Evolutionary conservation across 2,888 invertebrate genomes (phyloP).

Genomic region (Lingula anatina): DNA sequence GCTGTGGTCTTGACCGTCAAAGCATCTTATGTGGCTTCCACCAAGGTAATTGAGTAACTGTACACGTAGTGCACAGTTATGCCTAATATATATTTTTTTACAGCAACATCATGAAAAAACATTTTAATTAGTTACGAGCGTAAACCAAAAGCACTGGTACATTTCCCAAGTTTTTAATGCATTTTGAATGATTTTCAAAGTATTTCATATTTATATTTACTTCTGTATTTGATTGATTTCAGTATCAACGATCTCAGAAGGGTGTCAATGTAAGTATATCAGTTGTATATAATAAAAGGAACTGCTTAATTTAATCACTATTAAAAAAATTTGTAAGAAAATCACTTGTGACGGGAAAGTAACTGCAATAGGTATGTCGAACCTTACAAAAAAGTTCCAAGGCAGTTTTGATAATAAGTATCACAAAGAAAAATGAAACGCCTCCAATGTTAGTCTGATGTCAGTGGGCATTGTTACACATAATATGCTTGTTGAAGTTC

Average conservation of each 20-base stretch:
- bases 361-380: too few species aligned
- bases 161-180: too few species aligned
- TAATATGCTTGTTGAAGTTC: not conserved
- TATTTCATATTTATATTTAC: conserved; percentile 1
- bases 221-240: conserved; percentile 17
- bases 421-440: not conserved
- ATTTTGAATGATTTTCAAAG: conserved; percentile 1
- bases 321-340: too few species aligned
- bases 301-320: not conserved
- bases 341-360: too few species aligned
- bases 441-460: not conserved
- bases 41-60: too few species aligned
- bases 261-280: conserved; percentile 16
- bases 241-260: conserved; percentile 24
- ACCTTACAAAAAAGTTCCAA: too few species aligned
- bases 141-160: too few species aligned
- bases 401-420: not conserved
- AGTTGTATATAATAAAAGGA: too few species aligned
- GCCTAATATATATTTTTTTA: conserved; percentile 2
- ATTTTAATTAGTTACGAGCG: too few species aligned
- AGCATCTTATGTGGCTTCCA: conserved; percentile 97
- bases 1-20: conserved; percentile 98
- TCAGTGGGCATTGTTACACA: not conserved
- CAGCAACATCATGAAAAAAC: conserved; percentile 12
- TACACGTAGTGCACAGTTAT: too few species aligned